These are phyloP conservation scores for Acrocyrtus sp. DNA, from an alignment of 2,888 invertebrate genomes.

Conservation along the genomic window DNA sequence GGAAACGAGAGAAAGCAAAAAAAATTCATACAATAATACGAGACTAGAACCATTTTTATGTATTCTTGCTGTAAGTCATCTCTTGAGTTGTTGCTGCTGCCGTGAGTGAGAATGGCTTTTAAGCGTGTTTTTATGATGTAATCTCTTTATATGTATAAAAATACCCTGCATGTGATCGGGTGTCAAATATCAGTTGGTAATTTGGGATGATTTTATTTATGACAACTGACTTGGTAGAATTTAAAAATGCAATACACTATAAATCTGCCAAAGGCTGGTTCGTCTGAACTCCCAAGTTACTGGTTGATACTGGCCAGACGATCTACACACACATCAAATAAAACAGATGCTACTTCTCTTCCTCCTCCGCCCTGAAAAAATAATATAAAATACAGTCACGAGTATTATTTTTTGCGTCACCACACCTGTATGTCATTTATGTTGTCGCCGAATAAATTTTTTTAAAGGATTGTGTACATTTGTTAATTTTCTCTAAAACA, in stretches of 20 bases:
- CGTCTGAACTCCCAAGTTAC: constrained; percentile 80
- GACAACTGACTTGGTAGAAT: constrained; percentile 67
- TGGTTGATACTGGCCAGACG: constrained; percentile 79
- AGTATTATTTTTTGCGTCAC: constrained; percentile 48
- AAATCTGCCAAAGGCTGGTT: constrained; percentile 63
- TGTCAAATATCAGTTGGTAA: constrained; percentile 99
- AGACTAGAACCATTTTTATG: too few species aligned
- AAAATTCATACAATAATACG: too few species aligned
- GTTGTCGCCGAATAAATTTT: constrained; percentile 35
- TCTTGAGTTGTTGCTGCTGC: too few species aligned
- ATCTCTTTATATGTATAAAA: constrained; percentile 16
- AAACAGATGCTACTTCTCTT: constrained; percentile 22
- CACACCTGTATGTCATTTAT: constrained; percentile 34
- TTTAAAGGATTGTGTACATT: too few species aligned
- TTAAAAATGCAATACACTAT: too few species aligned
- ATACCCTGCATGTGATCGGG: constrained; percentile 64
- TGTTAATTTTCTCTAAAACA: too few species aligned
- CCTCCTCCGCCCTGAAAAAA: constrained; percentile 22
- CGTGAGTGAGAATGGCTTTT: constrained; percentile 40
- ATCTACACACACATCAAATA: constrained; percentile 54
- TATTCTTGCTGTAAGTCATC: too few species aligned
- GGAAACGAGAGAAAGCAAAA: too few species aligned
- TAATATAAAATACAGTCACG: too few species aligned
- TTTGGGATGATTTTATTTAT: constrained; percentile 72
- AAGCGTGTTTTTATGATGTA: constrained; percentile 20